These are phyloP conservation scores for Alitta virens DNA, from an alignment of 2,888 invertebrate species.

Conservation along the genomic window DNA sequence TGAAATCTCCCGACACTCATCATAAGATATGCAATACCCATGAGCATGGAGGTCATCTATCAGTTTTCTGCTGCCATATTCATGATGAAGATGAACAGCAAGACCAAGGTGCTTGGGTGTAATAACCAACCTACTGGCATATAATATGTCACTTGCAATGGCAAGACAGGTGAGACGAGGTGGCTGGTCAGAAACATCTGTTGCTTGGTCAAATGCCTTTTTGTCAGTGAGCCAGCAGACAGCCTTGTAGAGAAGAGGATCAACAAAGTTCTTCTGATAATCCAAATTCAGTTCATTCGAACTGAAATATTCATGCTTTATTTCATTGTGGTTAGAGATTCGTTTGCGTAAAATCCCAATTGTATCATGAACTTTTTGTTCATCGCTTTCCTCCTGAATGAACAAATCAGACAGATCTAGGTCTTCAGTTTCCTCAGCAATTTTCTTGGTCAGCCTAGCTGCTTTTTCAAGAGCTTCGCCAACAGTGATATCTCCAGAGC, in stretches of 20 bases:
- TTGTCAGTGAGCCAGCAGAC: slow-evolving; percentile 4
- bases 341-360: not conserved
- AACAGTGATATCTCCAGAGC: not conserved
- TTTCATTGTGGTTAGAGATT: not conserved
- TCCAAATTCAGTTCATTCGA: not conserved
- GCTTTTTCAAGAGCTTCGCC: not conserved
- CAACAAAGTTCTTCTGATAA: not conserved
- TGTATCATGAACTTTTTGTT: slow-evolving; percentile 1
- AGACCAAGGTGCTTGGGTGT: slow-evolving; percentile 6
- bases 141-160: slow-evolving; percentile 5
- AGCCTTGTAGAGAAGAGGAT: slow-evolving; percentile 1
- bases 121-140: not conserved
- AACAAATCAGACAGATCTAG: not conserved
- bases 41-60: slow-evolving; percentile 1
- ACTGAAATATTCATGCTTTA: not conserved
- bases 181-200: not conserved
- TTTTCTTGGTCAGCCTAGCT: not conserved
- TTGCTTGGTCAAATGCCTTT: not conserved
- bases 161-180: not conserved
- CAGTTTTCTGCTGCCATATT: not conserved
- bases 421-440: not conserved
- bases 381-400: not conserved
- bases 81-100: slow-evolving; percentile 4
- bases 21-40: slow-evolving; percentile 3
- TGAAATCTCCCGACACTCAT: not conserved